A percentile compares a stretch with the other conserved stretches of the same genome.
Conservation (phyloP, 2,888 invertebrate genomes). For the Ramazzottius varieornatus region DNA sequence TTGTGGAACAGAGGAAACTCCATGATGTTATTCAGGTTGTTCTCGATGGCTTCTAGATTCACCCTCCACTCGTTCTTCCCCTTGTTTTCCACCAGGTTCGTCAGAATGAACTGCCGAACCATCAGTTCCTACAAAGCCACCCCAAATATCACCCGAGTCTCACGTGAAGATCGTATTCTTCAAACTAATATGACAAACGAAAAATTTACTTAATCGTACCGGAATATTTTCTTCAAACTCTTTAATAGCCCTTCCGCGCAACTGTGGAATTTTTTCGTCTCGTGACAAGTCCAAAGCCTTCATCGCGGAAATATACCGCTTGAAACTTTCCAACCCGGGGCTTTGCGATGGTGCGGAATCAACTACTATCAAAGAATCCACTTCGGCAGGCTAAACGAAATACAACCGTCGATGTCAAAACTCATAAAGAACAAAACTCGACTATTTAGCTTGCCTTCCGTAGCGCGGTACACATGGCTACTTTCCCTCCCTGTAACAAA, state of each 20-base stretch:
- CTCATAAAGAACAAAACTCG: too few species aligned
- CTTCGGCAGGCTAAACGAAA: conserved; percentile 10
- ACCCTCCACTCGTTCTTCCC: conserved; percentile 46
- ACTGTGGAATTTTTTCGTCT: not conserved
- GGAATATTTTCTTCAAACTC: conserved; percentile 5
- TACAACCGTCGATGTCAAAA: too few species aligned
- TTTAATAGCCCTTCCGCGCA: conserved; percentile 6
- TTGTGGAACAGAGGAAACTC: conserved; percentile 32
- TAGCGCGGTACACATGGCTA: conserved; percentile 57
- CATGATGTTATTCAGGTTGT: conserved; percentile 38
- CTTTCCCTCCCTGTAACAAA: conserved; percentile 40
- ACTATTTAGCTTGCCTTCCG: too few species aligned
- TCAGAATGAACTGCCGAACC: conserved; percentile 43
- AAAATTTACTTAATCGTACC: conserved; percentile 4
- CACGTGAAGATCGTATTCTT: not conserved
- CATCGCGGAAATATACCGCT: not conserved
- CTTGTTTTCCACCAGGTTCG: conserved; percentile 44
- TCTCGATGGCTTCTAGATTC: conserved; percentile 41
- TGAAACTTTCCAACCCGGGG: not conserved
- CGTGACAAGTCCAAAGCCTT: not conserved
- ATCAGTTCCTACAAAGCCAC: conserved; percentile 17
- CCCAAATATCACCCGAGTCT: conserved; percentile 10
- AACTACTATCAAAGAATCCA: conserved; percentile 4
- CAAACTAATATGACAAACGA: too few species aligned
- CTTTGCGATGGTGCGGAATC: not conserved